Evolutionary conservation across 2,113 vertebrate species (phyloP).

Genomic region (Sylvilagus bachmani): DNA sequence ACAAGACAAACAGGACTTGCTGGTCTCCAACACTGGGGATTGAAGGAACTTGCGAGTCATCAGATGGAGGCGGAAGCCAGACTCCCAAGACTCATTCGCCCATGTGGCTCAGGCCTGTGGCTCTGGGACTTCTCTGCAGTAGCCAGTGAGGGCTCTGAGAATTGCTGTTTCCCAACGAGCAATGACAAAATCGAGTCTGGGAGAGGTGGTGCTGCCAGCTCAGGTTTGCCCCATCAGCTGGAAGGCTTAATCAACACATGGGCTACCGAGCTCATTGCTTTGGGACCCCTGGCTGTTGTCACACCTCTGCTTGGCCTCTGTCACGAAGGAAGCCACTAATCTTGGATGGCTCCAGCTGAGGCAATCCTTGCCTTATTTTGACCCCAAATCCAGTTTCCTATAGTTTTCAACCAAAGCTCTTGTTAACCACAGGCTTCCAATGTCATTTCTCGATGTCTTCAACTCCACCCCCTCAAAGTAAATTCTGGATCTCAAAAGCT

Average conservation of each 20-base stretch:
- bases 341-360: neutral
- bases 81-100: neutral
- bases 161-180: neutral
- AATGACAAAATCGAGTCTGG: no score
- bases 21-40: neutral
- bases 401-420: constrained; percentile 37
- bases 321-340: neutral
- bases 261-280: neutral
- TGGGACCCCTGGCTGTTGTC: neutral
- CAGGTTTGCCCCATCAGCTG: neutral
- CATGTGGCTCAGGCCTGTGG: neutral
- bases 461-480: neutral
- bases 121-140: neutral
- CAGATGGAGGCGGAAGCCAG: neutral
- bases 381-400: neutral
- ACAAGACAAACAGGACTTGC: constrained; percentile 68
- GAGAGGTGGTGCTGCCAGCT: no score
- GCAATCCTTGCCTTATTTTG: neutral
- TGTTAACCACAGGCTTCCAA: neutral
- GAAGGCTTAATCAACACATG: constrained; percentile 9
- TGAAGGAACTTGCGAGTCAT: constrained; percentile 1
- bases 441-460: constrained; percentile 18
- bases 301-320: neutral
- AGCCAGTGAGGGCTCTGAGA: neutral
- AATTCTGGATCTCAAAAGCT: neutral